Evolutionary conservation across 1,140 invertebrate species (phyloP).

Genomic region (Meteorus sp.): DNA sequence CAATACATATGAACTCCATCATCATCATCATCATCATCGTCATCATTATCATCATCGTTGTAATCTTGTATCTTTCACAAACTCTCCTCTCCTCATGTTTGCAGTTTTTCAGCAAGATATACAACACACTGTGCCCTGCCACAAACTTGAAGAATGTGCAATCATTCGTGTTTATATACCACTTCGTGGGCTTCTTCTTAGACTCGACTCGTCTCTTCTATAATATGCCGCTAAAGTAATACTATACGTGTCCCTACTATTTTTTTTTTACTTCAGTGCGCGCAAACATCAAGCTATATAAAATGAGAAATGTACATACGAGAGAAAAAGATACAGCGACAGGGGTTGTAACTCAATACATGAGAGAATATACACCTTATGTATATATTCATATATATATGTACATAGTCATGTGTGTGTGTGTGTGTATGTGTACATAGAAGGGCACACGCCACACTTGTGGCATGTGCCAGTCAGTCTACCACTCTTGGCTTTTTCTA

Average conservation of each 20-base stretch:
- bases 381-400: background rate
- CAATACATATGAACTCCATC: background rate
- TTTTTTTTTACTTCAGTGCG: too few relatives aligned
- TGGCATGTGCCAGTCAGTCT: slow-evolving; percentile 48
- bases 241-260: too few relatives aligned
- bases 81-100: slow-evolving; percentile 30
- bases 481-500: background rate
- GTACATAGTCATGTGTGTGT: background rate
- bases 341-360: slow-evolving; percentile 19
- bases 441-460: slow-evolving; percentile 46
- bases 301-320: too few relatives aligned
- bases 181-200: slow-evolving; percentile 33
- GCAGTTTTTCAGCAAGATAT: slow-evolving; percentile 35
- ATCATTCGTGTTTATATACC: slow-evolving; percentile 32
- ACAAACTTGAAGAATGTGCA: slow-evolving; percentile 36
- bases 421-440: background rate
- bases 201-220: background rate
- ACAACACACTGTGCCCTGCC: slow-evolving; percentile 25
- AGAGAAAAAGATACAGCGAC: background rate
- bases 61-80: slow-evolving; percentile 13
- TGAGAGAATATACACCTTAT: too few relatives aligned
- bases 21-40: background rate
- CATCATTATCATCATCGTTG: background rate
- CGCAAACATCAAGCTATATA: too few relatives aligned
- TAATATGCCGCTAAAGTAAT: slow-evolving; percentile 30